Evolutionary conservation across 2,113 vertebrate species (phyloP).

Genomic region (Phocoena sinus): DNA sequence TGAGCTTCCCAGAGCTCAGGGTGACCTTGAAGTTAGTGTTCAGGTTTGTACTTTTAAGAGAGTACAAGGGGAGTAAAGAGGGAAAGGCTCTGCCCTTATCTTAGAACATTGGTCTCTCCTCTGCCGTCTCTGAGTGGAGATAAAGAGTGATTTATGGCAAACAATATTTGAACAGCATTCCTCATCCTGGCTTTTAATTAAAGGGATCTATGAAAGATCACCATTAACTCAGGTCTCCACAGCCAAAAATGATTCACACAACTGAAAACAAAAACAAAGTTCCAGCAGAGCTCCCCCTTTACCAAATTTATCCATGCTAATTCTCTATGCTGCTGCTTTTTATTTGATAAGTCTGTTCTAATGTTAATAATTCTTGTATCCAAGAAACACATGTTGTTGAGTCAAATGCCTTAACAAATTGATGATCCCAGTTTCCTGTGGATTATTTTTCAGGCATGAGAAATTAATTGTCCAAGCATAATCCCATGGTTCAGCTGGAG

Average conservation of each 20-base stretch:
- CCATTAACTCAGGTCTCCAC: not conserved
- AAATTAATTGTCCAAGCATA: slow-evolving; percentile 2
- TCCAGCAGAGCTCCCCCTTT: no score
- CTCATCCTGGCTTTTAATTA: not conserved
- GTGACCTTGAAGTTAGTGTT: not conserved
- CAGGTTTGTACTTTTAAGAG: not conserved
- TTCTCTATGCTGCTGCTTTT: not conserved
- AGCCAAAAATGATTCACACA: not conserved
- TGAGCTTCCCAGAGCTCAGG: not conserved
- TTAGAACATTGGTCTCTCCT: not conserved
- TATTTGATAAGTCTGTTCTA: not conserved
- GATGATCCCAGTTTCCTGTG: not conserved
- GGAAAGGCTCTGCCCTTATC: not conserved
- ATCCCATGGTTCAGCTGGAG: not conserved
- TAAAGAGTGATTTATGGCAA: not conserved
- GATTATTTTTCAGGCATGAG: slow-evolving; percentile 24
- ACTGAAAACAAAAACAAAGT: not conserved
- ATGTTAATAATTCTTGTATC: not conserved
- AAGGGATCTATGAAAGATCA: not conserved
- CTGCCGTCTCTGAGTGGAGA: not conserved
- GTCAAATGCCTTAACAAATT: not conserved
- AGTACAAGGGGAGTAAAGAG: not conserved
- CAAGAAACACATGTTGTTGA: not conserved
- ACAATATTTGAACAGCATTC: not conserved
- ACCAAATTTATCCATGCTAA: not conserved